Evolutionary conservation across 2,888 invertebrate species (phyloP).

Genomic region (Tryphoninae sp.): DNA sequence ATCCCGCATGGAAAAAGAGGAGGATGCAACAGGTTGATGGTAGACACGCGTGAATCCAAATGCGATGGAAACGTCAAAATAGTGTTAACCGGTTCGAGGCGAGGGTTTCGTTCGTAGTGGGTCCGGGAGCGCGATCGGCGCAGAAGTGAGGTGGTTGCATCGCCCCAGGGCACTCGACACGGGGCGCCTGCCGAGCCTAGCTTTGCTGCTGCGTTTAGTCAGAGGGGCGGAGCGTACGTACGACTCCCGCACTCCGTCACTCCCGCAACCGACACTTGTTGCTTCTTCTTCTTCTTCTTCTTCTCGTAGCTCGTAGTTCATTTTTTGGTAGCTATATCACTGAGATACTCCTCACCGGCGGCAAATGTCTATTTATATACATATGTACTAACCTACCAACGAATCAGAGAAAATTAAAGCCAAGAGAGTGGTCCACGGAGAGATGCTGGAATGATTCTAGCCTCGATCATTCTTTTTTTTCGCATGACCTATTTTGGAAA

Average conservation of each 20-base stretch:
- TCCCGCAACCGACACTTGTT: constrained; percentile 75
- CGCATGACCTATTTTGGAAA: too few relatives aligned
- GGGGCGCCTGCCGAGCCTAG: constrained; percentile 61
- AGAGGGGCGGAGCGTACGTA: constrained; percentile 76
- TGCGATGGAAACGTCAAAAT: constrained; percentile 64
- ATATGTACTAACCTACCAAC: too few relatives aligned
- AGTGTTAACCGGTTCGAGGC: constrained; percentile 40
- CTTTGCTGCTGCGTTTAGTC: constrained; percentile 63
- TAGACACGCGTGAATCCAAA: constrained; percentile 39
- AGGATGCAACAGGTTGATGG: constrained; percentile 43
- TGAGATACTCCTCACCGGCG: too few relatives aligned
- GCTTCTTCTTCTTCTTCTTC: constrained; percentile 64
- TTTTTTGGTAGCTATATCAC: too few relatives aligned
- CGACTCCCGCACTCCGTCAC: constrained; percentile 60
- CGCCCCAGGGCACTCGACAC: constrained; percentile 73
- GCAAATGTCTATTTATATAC: too few relatives aligned
- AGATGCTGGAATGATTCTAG: too few relatives aligned
- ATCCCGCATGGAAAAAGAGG: not conserved
- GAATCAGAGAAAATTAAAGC: too few relatives aligned
- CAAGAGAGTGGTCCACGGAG: too few relatives aligned
- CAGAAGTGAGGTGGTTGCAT: constrained; percentile 80
- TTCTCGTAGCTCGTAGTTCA: constrained; percentile 18
- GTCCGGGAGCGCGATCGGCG: constrained; percentile 74
- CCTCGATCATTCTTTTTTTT: too few relatives aligned
- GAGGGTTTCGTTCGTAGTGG: constrained; percentile 41